Base-by-base conservation (phyloP, 2,888 invertebrate genomes). In the Taenaris catops region DNA sequence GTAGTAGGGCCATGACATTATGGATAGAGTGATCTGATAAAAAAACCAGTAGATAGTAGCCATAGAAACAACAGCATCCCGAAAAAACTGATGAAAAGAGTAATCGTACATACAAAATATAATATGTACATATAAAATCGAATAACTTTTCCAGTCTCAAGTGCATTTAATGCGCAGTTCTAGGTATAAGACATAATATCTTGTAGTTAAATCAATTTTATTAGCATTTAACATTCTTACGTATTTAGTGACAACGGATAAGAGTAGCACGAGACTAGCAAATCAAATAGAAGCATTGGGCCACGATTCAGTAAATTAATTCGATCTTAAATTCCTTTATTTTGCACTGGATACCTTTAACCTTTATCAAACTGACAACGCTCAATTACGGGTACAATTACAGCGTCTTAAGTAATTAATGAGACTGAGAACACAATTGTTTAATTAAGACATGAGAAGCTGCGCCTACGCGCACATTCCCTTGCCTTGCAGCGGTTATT, bases 361-460 rank as follows among this genome's bases (percentile, higher is more conserved):
- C 67, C 72, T 76, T 73, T 76, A 39, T 44, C 34, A 10, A 27
- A 37, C 37, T 32, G 46, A 50, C 47, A 49, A 52, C 44, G 37
- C 33, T 50, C 53, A 49, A 54, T 53, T 54, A 48, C 48, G 37
- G 32, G 25, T 38, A 34, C 48, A 49, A 51, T 50, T 48, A 53
- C 49, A 44, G 46, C 44, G 41, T 51, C 49, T 49, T 52, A 47
- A 44, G 45, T 52, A 54, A 58, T 57, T 59, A 65, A 66, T 68
- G 61, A 61, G 60, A 41, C 32, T 34, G 35, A 37, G 35, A 39
- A 58, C 52, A 63, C 67, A 68, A 66, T 66, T 50, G 61, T 58
- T 66, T 73, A 74, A 76, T 76, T 75, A 74, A 74, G 74, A 73
- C 59, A 64, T 56, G 63, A 46, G 44, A 55, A 58, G 52, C 56